Conservation (phyloP, 2,113 vertebrate genomes). For the Noctilio leporinus region DNA sequence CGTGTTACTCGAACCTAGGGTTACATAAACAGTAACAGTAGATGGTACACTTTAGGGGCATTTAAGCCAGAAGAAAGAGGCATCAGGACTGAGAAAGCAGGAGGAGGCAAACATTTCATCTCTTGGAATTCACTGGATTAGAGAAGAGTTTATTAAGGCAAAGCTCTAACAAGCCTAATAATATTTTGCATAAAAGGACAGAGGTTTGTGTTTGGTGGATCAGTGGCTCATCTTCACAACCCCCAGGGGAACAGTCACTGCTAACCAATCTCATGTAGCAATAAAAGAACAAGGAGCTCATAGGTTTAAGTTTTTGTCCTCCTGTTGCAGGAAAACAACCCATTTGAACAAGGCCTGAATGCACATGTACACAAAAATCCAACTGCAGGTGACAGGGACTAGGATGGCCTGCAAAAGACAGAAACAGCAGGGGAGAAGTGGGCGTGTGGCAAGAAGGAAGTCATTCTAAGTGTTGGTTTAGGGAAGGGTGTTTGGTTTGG, state of each 20-base stretch:
- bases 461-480: neutral
- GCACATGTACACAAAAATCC: neutral
- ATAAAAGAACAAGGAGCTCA: constrained; percentile 33
- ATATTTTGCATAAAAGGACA: constrained; percentile 62
- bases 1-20: constrained; percentile 38
- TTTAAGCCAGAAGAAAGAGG: constrained; percentile 53
- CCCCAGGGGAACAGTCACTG: constrained; percentile 38
- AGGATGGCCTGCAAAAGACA: neutral
- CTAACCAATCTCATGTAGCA: neutral
- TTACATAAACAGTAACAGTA: constrained; percentile 59
- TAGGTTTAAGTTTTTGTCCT: constrained; percentile 29
- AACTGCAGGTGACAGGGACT: neutral
- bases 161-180: constrained; percentile 55
- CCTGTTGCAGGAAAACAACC: constrained; percentile 1
- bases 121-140: constrained; percentile 58
- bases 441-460: neutral
- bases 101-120: constrained; percentile 51
- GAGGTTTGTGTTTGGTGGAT: constrained; percentile 39
- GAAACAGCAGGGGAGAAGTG: neutral
- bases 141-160: constrained; percentile 58
- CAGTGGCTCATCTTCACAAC: constrained; percentile 46
- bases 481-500: neutral
- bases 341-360: neutral
- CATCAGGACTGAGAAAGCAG: constrained; percentile 35
- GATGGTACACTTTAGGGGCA: constrained; percentile 34